A percentile compares a stretch with the other conserved stretches of the same genome.
Evolutionary conservation across 2,797 vertebrate species (phyloP).

Genomic region (Coilia nasus): DNA sequence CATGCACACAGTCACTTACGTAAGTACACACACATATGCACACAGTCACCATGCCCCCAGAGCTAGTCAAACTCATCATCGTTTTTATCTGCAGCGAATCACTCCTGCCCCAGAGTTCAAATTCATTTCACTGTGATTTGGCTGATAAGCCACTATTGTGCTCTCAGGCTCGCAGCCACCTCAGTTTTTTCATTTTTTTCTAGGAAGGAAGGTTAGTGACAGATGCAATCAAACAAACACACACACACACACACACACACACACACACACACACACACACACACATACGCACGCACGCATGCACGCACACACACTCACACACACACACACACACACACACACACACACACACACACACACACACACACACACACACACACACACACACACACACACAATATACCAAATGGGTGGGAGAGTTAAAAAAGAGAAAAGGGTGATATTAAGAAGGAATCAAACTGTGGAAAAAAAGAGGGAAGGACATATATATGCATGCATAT

Average conservation of each 20-base stretch:
- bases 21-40: background rate
- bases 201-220: background rate
- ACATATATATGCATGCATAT: background rate
- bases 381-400: too few species aligned
- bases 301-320: too few species aligned
- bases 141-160: conserved; percentile 54
- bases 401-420: background rate
- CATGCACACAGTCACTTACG: too few species aligned
- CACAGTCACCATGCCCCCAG: conserved; percentile 1
- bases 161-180: conserved; percentile 48
- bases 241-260: too few species aligned
- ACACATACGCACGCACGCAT: too few species aligned
- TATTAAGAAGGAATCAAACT: background rate
- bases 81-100: conserved; percentile 48
- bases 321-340: too few species aligned
- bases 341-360: too few species aligned
- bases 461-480: background rate
- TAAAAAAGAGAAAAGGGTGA: background rate
- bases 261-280: too few species aligned
- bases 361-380: too few species aligned
- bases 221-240: background rate
- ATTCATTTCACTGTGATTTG: conserved; percentile 54
- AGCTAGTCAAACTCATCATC: conserved; percentile 41
- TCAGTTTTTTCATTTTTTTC: conserved; percentile 39
- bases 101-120: conserved; percentile 47